Conservation (phyloP, 2,888 invertebrate species). For the Neocrepidodera transversa region DNA sequence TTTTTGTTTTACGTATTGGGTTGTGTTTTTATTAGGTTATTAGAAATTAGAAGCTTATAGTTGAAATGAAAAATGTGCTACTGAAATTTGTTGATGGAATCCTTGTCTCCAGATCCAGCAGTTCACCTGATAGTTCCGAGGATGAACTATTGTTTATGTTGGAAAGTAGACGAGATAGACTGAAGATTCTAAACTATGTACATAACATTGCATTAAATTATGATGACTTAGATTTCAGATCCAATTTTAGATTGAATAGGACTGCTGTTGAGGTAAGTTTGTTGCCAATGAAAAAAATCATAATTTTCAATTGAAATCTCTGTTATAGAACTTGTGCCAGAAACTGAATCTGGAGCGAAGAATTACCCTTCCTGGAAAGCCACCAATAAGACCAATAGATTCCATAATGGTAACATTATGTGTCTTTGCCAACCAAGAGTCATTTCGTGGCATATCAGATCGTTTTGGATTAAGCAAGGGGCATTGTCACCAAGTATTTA, state of each 20-base stretch:
- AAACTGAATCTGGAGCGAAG: too few relatives aligned
- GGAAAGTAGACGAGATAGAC: too few relatives aligned
- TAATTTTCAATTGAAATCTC: too few relatives aligned
- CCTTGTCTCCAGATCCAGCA: too few relatives aligned
- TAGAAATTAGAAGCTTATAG: too few relatives aligned
- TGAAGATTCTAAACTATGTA: constrained; percentile 12
- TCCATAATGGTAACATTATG: not conserved
- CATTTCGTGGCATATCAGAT: constrained; percentile 9
- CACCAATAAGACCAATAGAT: constrained; percentile 11
- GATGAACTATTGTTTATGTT: too few relatives aligned
- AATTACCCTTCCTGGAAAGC: not conserved
- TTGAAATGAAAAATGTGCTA: too few relatives aligned
- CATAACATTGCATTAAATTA: not conserved
- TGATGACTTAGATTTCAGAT: constrained; percentile 8
- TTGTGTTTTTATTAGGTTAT: too few relatives aligned
- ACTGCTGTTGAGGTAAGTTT: constrained; percentile 7
- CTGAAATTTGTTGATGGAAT: too few relatives aligned
- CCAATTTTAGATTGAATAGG: constrained; percentile 5
- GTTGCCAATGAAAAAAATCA: not conserved
- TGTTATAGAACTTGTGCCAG: too few relatives aligned
- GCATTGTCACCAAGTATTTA: constrained; percentile 1
- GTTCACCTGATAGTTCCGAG: too few relatives aligned
- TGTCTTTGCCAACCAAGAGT: not conserved
- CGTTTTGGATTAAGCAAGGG: constrained; percentile 1
- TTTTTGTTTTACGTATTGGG: too few relatives aligned